Base-by-base conservation (phyloP, 2,888 invertebrate species). In the Azorinus chamasolen region DNA sequence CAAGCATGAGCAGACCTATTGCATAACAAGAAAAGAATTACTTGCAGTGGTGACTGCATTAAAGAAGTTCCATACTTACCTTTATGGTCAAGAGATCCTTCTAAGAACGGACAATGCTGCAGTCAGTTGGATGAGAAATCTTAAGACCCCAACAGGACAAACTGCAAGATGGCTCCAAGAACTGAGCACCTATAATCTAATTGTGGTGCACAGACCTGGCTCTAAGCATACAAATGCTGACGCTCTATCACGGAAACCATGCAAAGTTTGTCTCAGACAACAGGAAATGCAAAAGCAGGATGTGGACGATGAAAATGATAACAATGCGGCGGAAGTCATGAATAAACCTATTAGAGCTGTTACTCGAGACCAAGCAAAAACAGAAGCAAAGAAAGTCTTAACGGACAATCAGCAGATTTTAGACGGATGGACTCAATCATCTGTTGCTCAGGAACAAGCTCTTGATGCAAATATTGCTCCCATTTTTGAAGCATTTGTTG, bases 91-190 rank as follows among this genome's bases (percentile, higher is more conserved):
- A 39, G 22, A 62, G 0, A 53, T 79, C 1, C 39, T 57, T 1
- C 61, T 76, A 4, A 54, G 77, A 55, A 80, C 76, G n/a, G 76
- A 80, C 45, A 72, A 80, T 55, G 54, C 73, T 22, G 70, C 70
- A 50, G 62, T 81, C 0, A 68, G 62, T 45, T 77, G 80, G 76
- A 68, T 80, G 63, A 18, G 41, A 8, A 72, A 55, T 45, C 54
- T 79, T 37, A 75, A 75, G 62, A 68, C 22, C 8, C 65, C 75
- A 2, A 72, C 64, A 16, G 79, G 66, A 1, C 77, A 80, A n/a
- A 51, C 68, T 12, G 69, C 73, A 12, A 25, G 66, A 32, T 76
- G 72, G 79, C 53, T 61, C 14, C 45, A 66, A 37, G 66, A 55
- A 32, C 39, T 66, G 32, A 27, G 37, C 18, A 66, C 66, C 16